Evolutionary conservation across 2,113 vertebrate genomes (phyloP).

Genomic region (Archilochus colubris): DNA sequence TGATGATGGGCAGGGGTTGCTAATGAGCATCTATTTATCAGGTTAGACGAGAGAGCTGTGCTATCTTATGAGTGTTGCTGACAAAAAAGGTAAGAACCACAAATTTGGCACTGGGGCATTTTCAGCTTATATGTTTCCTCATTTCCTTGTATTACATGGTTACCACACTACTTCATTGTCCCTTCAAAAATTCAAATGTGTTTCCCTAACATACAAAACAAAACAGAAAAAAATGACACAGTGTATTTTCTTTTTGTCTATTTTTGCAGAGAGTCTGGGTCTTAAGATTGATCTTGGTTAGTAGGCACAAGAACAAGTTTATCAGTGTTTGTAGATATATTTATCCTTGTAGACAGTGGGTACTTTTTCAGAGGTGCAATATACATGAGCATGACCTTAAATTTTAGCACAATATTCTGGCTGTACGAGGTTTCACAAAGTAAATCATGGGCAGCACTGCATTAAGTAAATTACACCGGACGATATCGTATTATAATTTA

Average conservation of each 20-base stretch:
- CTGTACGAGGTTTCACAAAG: neutral
- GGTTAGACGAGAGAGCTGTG: neutral
- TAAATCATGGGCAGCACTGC: neutral
- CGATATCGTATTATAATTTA: neutral
- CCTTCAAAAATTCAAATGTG: neutral
- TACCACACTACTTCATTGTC: neutral
- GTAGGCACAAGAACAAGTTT: neutral
- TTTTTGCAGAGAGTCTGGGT: rapidly evolving
- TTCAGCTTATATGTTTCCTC: neutral
- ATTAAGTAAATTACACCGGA: neutral
- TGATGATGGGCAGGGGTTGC: neutral
- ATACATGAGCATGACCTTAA: neutral
- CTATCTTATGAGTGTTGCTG: neutral
- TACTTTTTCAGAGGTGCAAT: neutral
- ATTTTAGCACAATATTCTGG: neutral
- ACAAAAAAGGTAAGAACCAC: neutral
- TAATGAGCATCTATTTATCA: neutral
- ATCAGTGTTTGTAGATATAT: neutral
- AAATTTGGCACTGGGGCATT: neutral
- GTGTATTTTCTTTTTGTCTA: neutral
- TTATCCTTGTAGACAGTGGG: neutral
- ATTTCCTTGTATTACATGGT: neutral
- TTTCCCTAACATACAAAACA: neutral
- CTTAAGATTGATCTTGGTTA: neutral
- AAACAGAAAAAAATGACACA: neutral